These are phyloP conservation scores for Aulostomus chinensis DNA, from an alignment of 2,797 vertebrate species.

Conservation along the genomic window DNA sequence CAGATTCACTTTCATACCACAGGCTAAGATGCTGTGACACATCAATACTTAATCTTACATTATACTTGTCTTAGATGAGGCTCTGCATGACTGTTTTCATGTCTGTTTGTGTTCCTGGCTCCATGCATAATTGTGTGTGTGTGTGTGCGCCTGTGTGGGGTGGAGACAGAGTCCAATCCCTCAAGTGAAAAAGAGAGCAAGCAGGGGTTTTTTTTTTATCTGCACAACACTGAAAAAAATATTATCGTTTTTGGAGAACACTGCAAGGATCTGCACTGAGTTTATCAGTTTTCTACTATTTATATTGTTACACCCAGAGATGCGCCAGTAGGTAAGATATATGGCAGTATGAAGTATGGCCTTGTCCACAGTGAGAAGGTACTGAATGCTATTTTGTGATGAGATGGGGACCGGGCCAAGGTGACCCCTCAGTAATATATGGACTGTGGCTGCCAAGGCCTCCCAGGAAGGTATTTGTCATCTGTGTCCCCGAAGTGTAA, in stretches of 20 bases:
- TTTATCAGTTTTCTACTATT: constrained; percentile 65
- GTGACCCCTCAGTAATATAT: constrained; percentile 82
- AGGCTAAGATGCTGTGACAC: constrained; percentile 60
- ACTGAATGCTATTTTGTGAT: constrained; percentile 74
- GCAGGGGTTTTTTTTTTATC: constrained; percentile 37
- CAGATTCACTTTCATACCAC: constrained; percentile 54
- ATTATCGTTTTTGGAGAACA: constrained; percentile 44
- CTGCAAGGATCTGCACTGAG: constrained; percentile 35
- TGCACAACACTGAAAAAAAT: constrained; percentile 39
- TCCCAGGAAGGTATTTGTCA: constrained; percentile 81
- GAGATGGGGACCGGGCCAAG: constrained; percentile 75
- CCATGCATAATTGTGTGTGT: constrained; percentile 4
- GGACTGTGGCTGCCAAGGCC: constrained; percentile 76
- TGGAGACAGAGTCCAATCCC: constrained; percentile 25
- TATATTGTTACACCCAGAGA: constrained; percentile 62
- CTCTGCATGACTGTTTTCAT: constrained; percentile 37
- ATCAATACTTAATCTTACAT: constrained; percentile 66
- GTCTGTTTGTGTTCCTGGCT: constrained; percentile 41
- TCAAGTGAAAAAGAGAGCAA: constrained; percentile 41
- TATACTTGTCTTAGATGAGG: constrained; percentile 50
- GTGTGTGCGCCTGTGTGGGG: not conserved
- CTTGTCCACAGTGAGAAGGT: constrained; percentile 65
- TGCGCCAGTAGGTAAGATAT: constrained; percentile 61
- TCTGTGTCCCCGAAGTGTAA: constrained; percentile 72
- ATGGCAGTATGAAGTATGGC: constrained; percentile 68